Percentiles rank a stretch among this genome's conserved stretches.
Evolutionary conservation across 2,113 vertebrate genomes (phyloP).

Genomic region (Ceyx margarethae): DNA sequence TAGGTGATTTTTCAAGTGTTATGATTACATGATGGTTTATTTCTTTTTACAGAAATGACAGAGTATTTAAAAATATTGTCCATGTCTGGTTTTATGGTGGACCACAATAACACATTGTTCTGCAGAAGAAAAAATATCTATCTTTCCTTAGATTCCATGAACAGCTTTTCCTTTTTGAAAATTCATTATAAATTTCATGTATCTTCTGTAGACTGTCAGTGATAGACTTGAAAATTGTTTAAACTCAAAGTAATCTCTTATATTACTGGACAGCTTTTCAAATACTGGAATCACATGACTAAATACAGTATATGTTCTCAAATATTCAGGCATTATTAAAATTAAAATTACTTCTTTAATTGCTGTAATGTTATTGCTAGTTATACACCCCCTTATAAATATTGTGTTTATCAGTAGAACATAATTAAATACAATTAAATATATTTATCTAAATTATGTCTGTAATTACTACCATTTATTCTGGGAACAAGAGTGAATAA

Average conservation of each 20-base stretch:
- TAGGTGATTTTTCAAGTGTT: not conserved
- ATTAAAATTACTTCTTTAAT: not conserved
- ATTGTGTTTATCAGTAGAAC: not conserved
- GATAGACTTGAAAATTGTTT: not conserved
- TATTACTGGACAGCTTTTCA: not conserved
- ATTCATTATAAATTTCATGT: not conserved
- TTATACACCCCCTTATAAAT: not conserved
- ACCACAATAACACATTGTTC: not conserved
- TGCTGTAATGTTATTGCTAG: not conserved
- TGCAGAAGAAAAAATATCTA: not conserved
- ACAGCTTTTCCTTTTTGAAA: not conserved
- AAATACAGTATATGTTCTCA: not conserved
- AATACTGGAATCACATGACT: not conserved
- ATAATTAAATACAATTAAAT: not conserved
- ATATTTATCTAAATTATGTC: not conserved
- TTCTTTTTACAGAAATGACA: not conserved
- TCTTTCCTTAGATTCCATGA: not conserved
- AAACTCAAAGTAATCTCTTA: not conserved
- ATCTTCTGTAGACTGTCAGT: not conserved
- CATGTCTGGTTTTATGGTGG: not conserved
- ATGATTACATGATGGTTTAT: not conserved
- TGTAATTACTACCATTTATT: not conserved
- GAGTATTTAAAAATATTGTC: not conserved
- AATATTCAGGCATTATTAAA: not conserved
- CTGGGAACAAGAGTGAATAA: not conserved